Evolutionary conservation across 1,140 invertebrate species (phyloP), one percentile per base, ranked within the genome.

Genomic region (Magallana ariakensis): DNA sequence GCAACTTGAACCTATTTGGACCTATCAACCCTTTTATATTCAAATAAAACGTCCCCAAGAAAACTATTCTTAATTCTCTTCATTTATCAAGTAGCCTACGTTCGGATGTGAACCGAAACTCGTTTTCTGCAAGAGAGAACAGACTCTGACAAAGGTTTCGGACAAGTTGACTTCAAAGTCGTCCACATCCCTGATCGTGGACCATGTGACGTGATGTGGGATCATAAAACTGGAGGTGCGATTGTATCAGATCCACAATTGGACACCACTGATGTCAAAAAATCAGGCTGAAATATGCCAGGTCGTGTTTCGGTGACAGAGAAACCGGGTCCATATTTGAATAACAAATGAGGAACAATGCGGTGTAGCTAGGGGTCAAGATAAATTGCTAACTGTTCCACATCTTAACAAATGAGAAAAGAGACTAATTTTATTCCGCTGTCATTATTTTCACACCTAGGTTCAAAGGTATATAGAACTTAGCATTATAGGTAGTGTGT

Each of bases 381-480:
- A 33, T 75, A 33, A 75, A 75, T 75, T 46, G 66, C 33, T 75
- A 26, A 75, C 66, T 75, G 66, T 75, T 75, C 66, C 66, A 22
- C 66, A 13, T 75, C 66, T 75, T 75, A 75, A 75, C 66, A 75
- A 75, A 75, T 75, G 66, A 75, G 66, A 75, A 75, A 75, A 26
- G 22, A 26, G 66, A 75, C 66, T 75, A 75, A 75, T 75, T 75
- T 3, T 75, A 75, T 26, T 22, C 7, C 22, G 13, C 22, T 75
- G 66, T 75, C 66, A 75, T 75, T 75, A 75, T 75, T 33, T 75
- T 75, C 66, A 75, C 66, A 75, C 66, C 66, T 75, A 26, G 33
- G 66, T 75, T 75, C 66, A 75, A 75, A 75, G 66, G 66, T 75
- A 75, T 13, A 75, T 75, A 75, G 66, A 26, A 75, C 22, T 75